A percentile compares a stretch with the other conserved stretches of the same genome.
These are phyloP conservation scores for Acanthochromis polyacanthus DNA, from an alignment of 2,113 vertebrate genomes.

Conservation along the genomic window DNA sequence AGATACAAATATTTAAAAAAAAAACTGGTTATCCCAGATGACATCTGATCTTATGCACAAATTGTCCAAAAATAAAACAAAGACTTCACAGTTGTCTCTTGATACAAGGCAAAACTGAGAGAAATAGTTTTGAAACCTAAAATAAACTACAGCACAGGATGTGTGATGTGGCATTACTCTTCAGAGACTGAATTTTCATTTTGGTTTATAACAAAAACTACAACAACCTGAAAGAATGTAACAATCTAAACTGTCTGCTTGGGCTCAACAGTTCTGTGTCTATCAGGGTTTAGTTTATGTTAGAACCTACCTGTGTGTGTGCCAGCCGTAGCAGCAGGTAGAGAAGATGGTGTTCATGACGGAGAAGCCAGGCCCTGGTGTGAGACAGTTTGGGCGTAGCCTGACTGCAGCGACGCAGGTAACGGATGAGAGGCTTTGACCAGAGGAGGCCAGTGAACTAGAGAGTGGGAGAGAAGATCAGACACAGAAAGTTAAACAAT, in stretches of 20 bases:
- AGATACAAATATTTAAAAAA: background rate
- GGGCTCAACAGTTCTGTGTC: background rate
- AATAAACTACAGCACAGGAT: too few relatives aligned
- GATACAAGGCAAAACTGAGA: too few relatives aligned
- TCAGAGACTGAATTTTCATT: too few relatives aligned
- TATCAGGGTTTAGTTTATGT: background rate
- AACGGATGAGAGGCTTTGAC: constrained; percentile 82
- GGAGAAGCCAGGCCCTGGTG: constrained; percentile 88
- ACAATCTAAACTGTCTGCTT: too few relatives aligned
- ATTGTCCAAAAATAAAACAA: background rate
- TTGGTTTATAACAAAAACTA: too few relatives aligned
- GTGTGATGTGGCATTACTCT: too few relatives aligned
- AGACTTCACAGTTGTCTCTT: too few relatives aligned
- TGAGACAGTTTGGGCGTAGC: constrained; percentile 85
- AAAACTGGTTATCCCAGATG: background rate
- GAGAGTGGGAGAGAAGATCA: background rate
- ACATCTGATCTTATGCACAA: background rate
- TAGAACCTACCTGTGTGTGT: constrained; percentile 84
- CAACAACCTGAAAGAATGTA: too few relatives aligned
- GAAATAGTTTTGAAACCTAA: too few relatives aligned
- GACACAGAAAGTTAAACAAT: background rate
- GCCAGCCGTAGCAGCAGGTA: constrained; percentile 89
- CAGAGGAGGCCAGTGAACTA: constrained; percentile 80
- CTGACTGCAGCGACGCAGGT: constrained; percentile 84
- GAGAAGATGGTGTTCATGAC: constrained; percentile 93